Evolutionary conservation across 2,888 invertebrate species (phyloP), one percentile per base, ranked within the genome.

Genomic region (Liodrosophila aerea): DNA sequence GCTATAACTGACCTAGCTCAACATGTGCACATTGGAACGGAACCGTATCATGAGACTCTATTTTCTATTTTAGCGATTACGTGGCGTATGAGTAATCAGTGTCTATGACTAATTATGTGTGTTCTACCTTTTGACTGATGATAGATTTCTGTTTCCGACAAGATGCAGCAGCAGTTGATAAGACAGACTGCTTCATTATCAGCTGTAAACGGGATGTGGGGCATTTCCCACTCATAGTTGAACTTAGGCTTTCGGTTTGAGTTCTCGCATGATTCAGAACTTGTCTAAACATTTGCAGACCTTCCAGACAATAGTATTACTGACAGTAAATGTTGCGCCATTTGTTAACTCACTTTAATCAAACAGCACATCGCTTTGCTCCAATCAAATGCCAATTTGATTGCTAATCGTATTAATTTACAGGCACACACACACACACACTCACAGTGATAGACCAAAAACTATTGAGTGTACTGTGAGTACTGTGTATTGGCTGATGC

Each of bases 41-140:
- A 22, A 22, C 5, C 22, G 22, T 22, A 22, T 22, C 22, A 22
- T 22, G 22, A 5, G 22, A 22, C 22, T 22, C 29, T 29, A 7
- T 29, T 7, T n/a, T n/a, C n/a, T n/a, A n/a, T n/a, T n/a, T 18
- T 9, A 61, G 59, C 46, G 65, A 67, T 83, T 76, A 72, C 84
- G 69, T 76, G 76, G 60, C 72, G 76, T 72, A 74, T 81, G 81
- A 82, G 67, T 82, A 82, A 82, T 70, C 51, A 29, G 40, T 58
- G 54, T 51, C 16, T 34, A 15, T 71, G 63, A 71, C 63, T 71
- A 71, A 71, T 30, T 39, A 7, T 18, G 5, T 8, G 13, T 12
- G 29, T 11, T n/a, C n/a, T 22, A 22, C 22, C 22, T 22, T n/a
- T 4, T 4, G 22, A 22, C 22, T 4, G 5, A 2, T 22, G 2